Conservation (phyloP, 2,888 invertebrate species). For the Eudasyphora cyanicolor region DNA sequence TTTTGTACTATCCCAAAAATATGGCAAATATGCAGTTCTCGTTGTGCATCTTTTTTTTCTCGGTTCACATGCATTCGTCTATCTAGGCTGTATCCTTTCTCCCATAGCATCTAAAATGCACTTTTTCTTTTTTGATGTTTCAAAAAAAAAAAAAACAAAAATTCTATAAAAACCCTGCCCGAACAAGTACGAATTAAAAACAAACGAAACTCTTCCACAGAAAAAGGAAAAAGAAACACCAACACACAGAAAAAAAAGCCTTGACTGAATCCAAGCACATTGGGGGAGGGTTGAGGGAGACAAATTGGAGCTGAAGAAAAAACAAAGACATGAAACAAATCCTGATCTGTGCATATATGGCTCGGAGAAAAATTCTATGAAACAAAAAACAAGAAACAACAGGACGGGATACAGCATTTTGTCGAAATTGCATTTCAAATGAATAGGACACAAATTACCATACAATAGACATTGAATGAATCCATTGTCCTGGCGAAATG, state of each 20-base stretch:
- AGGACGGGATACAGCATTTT: not conserved
- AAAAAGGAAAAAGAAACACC: slow-evolving; percentile 2
- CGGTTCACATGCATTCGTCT: not conserved
- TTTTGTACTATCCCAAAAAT: not conserved
- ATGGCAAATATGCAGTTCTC: slow-evolving; percentile 5
- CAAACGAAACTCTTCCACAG: not conserved
- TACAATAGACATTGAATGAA: slow-evolving; percentile 25
- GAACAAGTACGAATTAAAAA: not conserved
- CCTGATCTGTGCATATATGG: not conserved
- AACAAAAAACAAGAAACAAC: slow-evolving; percentile 13
- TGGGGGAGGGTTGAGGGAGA: not conserved
- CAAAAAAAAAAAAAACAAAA: not conserved
- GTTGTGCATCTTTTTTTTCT: not conserved
- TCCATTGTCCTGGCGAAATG: not conserved
- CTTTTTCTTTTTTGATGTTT: slow-evolving; percentile 11
- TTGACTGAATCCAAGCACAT: too few species aligned
- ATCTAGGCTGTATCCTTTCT: not conserved
- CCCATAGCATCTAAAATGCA: slow-evolving; percentile 41
- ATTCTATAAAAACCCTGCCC: not conserved
- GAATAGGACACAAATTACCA: slow-evolving; percentile 62
- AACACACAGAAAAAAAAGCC: not conserved
- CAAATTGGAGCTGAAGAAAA: not conserved
- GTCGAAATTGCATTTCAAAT: slow-evolving; percentile 76
- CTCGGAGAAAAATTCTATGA: slow-evolving; percentile 25
- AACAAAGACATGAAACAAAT: not conserved